Conservation (phyloP, 2,113 vertebrate genomes). For the Rhynchomys soricoides region DNA sequence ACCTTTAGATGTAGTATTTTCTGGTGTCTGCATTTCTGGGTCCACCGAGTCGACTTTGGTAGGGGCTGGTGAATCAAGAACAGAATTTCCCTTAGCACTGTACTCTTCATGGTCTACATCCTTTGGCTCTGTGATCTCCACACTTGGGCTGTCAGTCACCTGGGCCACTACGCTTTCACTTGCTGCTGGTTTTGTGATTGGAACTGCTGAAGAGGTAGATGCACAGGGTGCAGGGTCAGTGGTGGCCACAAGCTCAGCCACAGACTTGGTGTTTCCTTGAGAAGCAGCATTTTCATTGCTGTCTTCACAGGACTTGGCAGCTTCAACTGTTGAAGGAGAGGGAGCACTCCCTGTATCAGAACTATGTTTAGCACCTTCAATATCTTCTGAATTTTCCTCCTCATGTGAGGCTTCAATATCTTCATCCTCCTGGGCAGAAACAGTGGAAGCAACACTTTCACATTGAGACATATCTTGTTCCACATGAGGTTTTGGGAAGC, state of each 20-base stretch:
- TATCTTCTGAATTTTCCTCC: constrained; percentile 97
- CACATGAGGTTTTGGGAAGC: constrained; percentile 91
- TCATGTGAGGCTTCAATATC: constrained; percentile 92
- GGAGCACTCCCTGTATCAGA: constrained; percentile 99
- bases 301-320: constrained; percentile 90
- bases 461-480: constrained; percentile 94
- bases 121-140: constrained; percentile 87
- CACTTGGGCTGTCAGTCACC: constrained; percentile 90
- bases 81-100: constrained; percentile 83
- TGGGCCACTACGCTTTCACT: constrained; percentile 86
- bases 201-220: constrained; percentile 80
- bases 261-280: constrained; percentile 79
- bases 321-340: constrained; percentile 94
- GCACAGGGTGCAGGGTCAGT: constrained; percentile 78
- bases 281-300: constrained; percentile 83
- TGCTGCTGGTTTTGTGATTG: constrained; percentile 86
- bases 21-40: constrained; percentile 88
- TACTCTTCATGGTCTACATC: constrained; percentile 88
- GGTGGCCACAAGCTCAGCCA: constrained; percentile 83
- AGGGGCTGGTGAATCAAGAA: constrained; percentile 85
- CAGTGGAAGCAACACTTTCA: constrained; percentile 93
- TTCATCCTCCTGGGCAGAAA: constrained; percentile 94
- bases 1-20: constrained; percentile 91
- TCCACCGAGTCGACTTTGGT: constrained; percentile 93
- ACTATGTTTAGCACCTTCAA: constrained; percentile 98